These are phyloP conservation scores for Stegodyphus mimosarum DNA, from an alignment of 1,140 invertebrate genomes.

Conservation along the genomic window DNA sequence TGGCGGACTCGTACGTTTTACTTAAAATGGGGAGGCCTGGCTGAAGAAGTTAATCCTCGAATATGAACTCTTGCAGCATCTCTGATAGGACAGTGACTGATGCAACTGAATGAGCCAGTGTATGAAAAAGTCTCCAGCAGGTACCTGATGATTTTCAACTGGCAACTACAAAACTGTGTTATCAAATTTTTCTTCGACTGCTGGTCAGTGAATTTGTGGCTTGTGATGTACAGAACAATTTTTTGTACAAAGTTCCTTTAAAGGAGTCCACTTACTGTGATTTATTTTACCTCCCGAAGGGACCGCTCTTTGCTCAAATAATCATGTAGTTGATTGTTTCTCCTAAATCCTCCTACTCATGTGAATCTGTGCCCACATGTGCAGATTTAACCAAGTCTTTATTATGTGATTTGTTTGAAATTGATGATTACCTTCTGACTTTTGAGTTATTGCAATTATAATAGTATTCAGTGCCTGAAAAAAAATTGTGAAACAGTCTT, in stretches of 20 bases:
- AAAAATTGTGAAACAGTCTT: too few species aligned
- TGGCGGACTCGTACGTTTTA: slow-evolving; percentile 92
- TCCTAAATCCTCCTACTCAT: too few species aligned
- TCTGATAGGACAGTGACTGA: not conserved
- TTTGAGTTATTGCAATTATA: too few species aligned
- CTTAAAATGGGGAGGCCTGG: slow-evolving; percentile 88
- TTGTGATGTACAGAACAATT: slow-evolving; percentile 45
- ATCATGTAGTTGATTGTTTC: not conserved
- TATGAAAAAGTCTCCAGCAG: not conserved
- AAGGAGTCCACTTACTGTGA: slow-evolving; percentile 53
- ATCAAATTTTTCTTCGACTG: slow-evolving; percentile 19
- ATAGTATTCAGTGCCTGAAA: too few species aligned
- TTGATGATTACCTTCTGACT: too few species aligned
- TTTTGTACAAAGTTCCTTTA: slow-evolving; percentile 59
- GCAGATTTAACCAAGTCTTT: too few species aligned
- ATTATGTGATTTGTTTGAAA: too few species aligned
- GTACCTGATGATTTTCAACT: slow-evolving; percentile 18
- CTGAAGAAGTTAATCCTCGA: slow-evolving; percentile 62
- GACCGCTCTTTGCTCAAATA: slow-evolving; percentile 54
- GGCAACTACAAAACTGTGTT: slow-evolving; percentile 27
- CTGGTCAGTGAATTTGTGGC: slow-evolving; percentile 46
- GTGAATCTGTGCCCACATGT: too few species aligned
- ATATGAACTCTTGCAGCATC: not conserved
- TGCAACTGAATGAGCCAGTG: not conserved
- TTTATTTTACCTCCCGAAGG: slow-evolving; percentile 54